These are phyloP conservation scores for Tupaia tana DNA, from an alignment of 2,113 vertebrate species.

Conservation along the genomic window DNA sequence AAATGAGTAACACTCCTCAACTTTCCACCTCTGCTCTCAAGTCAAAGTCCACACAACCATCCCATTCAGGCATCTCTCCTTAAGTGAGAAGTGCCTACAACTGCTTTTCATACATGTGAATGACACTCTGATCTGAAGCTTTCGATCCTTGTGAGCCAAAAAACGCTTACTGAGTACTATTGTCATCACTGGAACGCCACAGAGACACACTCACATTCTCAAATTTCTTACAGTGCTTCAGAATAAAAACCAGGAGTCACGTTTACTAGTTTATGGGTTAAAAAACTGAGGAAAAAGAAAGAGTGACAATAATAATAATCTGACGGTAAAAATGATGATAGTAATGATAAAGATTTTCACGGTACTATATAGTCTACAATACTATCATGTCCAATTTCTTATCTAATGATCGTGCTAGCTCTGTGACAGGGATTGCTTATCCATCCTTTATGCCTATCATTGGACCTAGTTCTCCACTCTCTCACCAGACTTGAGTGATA, in stretches of 20 bases:
- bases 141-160: neutral
- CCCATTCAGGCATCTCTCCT: neutral
- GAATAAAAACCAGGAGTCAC: neutral
- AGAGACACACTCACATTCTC: fast-evolving
- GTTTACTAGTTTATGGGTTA: neutral
- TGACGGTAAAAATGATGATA: neutral
- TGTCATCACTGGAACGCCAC: neutral
- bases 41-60: neutral
- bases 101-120: neutral
- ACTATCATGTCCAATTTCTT: neutral
- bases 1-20: slow-evolving; percentile 53
- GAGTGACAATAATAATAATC: neutral
- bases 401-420: neutral
- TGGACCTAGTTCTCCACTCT: neutral
- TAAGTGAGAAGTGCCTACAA: neutral
- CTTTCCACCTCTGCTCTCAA: neutral
- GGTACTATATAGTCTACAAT: neutral
- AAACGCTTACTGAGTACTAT: neutral
- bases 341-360: neutral
- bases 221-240: neutral
- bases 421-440: neutral
- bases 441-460: neutral
- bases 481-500: neutral
- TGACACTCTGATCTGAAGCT: neutral
- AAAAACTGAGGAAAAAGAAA: neutral